These are phyloP conservation scores for Apis dorsata DNA, from an alignment of 1,140 invertebrate species.

Conservation along the genomic window DNA sequence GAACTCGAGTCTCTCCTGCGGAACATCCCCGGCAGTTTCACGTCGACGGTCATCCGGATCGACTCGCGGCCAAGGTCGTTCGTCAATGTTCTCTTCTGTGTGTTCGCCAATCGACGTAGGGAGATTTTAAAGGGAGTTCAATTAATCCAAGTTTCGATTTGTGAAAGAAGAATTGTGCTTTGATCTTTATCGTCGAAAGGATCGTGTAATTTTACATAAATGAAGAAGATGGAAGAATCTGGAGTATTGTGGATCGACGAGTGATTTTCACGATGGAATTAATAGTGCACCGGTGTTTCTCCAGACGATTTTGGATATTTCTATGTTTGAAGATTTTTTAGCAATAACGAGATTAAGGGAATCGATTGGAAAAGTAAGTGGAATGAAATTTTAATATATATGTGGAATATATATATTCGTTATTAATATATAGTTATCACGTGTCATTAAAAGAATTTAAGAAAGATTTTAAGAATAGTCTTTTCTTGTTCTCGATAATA, in stretches of 20 bases:
- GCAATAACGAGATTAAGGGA: not conserved
- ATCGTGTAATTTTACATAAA: not conserved
- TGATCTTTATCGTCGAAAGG: not conserved
- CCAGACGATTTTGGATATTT: not conserved
- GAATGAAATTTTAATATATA: not conserved
- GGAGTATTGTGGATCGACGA: not conserved
- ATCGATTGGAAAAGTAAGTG: slow-evolving; percentile 22
- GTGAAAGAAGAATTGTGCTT: not conserved
- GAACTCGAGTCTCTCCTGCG: slow-evolving; percentile 61
- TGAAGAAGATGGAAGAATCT: not conserved
- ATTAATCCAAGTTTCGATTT: not conserved
- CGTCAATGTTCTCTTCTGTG: not conserved
- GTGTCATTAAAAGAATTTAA: too few relatives aligned
- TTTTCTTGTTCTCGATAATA: too few relatives aligned
- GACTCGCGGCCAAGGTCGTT: slow-evolving; percentile 64
- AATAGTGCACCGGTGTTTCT: not conserved
- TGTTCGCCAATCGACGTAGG: not conserved
- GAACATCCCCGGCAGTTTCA: slow-evolving; percentile 67
- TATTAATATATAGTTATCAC: too few relatives aligned
- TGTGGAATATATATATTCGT: too few relatives aligned
- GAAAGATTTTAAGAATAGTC: too few relatives aligned
- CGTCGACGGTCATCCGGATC: slow-evolving; percentile 67
- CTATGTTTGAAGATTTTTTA: not conserved
- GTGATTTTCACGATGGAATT: slow-evolving; percentile 3
- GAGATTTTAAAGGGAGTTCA: not conserved